Evolutionary conservation across 1,140 invertebrate species (phyloP).

Genomic region (Oscheius sp.): DNA sequence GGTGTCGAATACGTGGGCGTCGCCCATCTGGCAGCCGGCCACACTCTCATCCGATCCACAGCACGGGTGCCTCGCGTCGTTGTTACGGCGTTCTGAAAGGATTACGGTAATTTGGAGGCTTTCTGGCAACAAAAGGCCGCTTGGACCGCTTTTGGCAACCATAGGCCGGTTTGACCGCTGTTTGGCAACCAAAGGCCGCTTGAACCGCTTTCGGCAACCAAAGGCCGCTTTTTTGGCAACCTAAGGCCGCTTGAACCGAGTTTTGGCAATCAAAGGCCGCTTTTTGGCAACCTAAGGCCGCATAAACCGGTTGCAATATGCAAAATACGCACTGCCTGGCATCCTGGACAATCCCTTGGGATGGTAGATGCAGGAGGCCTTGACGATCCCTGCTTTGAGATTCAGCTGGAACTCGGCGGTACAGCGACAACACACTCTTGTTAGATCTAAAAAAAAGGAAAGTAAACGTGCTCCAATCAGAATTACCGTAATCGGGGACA

Average conservation of each 20-base stretch:
- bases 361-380: constrained; percentile 74
- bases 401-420: constrained; percentile 33
- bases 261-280: too few species aligned
- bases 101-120: background rate
- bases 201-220: too few species aligned
- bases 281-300: too few species aligned
- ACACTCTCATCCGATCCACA: constrained; percentile 62
- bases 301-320: background rate
- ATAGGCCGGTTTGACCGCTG: too few species aligned
- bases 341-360: constrained; percentile 70
- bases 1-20: constrained; percentile 72
- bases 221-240: too few species aligned
- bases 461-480: background rate
- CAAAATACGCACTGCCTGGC: constrained; percentile 50
- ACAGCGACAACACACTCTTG: constrained; percentile 32
- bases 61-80: constrained; percentile 63
- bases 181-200: too few species aligned
- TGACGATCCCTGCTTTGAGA: constrained; percentile 9
- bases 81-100: constrained; percentile 56
- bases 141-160: too few species aligned
- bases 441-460: constrained; percentile 24
- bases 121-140: too few species aligned
- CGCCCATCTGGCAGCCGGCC: constrained; percentile 68
- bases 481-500: constrained; percentile 23
- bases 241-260: too few species aligned